Base-by-base conservation (phyloP, 2,888 invertebrate species). In the Tenthredo amoena region DNA sequence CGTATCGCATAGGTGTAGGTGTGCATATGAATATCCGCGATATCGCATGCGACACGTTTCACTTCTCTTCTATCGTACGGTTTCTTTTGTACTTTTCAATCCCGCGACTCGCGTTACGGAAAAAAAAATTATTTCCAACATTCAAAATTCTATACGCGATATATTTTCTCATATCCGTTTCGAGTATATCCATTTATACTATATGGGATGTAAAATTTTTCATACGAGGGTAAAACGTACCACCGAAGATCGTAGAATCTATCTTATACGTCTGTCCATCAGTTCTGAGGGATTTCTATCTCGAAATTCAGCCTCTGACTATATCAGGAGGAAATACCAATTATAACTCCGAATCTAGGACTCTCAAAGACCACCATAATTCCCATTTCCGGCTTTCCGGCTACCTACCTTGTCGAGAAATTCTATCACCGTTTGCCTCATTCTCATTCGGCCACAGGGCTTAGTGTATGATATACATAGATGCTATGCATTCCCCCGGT, bases 331-430 rank as follows among this genome's bases (percentile, higher is more conserved):
- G 50, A 77, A 34, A 77, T 55, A 77, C 77, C 50, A 77, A 77
- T 77, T 55, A 77, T 77, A 77, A 77, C 77, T 77, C 6, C 15
- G 55, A 55, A 55, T 50, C 77, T 77, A 55, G 77, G 31, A 50
- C 50, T 50, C n/a, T 55, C 77, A 55, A 77, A 55, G 77, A n/a
- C 77, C 26, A 9, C 18, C 6, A 50, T 77, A 77, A 77, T 77
- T 50, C 77, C 50, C 31, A 50, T n/a, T n/a, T n/a, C n/a, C n/a
- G 77, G 50, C 55, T 77, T 55, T 50, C 47, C 77, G 21, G 50
- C 4, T 31, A 31, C n/a, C 34, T 55, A 55, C 1, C 26, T 77
- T 34, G 34, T 77, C 31, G 50, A 77, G 55, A 1, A 55, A 77
- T 31, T 55, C 55, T n/a, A 55, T 55, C n/a, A 50, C 34, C 55